Evolutionary conservation across 1,140 invertebrate species (phyloP), one percentile per base, ranked within the genome.

Genomic region (Penaeus chinensis): DNA sequence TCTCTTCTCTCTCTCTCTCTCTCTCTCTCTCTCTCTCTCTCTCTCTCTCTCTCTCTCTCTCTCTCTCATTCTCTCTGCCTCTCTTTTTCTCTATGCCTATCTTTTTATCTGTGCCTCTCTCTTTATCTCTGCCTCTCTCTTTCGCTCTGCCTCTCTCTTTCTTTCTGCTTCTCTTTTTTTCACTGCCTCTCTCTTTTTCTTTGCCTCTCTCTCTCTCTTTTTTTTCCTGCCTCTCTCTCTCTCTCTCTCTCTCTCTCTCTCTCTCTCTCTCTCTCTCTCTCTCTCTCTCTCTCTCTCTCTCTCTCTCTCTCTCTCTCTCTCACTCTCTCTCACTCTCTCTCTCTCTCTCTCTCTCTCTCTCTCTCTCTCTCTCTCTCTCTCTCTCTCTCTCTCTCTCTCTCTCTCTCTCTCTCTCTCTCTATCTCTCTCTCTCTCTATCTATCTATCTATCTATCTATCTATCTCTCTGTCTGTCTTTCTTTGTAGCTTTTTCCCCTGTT

Each of bases 201-300:
- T 0, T 54, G 3, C 16, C 71, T 13, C 42, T 37, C 42, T 27
- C 27, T 91, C 93, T 92, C 8, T 37, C 20, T 11, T 19, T 11
- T 76, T 24, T 24, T 10, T 76, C 42, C n/a, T 10, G 32, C 18
- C 71, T 37, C n/a, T 24, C 42, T 24, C 42, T 24, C 24, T 24
- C 42, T 76, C n/a, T 37, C 71, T 22, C 42, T 37, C 24, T n/a
- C n/a, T 47, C 37, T 24, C 62, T 62, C 79, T 81, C 10, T 62
- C 20, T 63, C 32, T n/a, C 60, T 62, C 60, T 63, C 20, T 63
- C 60, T 63, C 54, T 61, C 47, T 32, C 32, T 81, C 79, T 63
- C 22, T 81, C 61, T 37, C 37, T 37, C 37, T 37, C 37, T 37
- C 37, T 37, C 37, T 37, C 37, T 37, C 37, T 37, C 37, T 37